phyloP scores from a whole-genome alignment of 37 sponge, comb jelly and placozoan genomes.

The Petrosia ficiformis region DNA sequence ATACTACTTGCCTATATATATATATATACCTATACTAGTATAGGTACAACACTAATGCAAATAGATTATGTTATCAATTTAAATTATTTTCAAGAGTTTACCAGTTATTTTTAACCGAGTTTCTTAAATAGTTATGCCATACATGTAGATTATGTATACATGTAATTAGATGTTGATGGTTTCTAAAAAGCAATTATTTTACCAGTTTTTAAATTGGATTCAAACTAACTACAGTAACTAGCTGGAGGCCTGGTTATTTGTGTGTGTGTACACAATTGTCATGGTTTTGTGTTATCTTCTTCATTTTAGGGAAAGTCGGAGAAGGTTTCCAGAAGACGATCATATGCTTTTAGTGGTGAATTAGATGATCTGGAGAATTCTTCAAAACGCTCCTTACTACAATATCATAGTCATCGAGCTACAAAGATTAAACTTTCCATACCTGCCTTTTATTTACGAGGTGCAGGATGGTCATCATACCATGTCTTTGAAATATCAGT shows the following conservation, averaged over 20 bases:
- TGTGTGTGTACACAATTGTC: background rate
- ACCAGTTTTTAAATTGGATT: background rate
- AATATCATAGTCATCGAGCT: background rate
- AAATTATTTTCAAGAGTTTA: no score
- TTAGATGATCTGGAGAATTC: background rate
- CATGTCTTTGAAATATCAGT: constrained; percentile 63
- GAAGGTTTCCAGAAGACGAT: constrained; percentile 13
- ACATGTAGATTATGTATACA: no score
- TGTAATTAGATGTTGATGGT: no score
- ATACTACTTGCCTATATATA: no score
- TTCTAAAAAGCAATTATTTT: no score
- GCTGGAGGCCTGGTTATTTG: no score
- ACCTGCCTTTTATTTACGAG: constrained; percentile 18
- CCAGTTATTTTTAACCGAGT: no score
- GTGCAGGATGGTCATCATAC: constrained; percentile 31
- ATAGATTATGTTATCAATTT: no score
- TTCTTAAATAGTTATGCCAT: no score
- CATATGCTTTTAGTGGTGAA: constrained; percentile 15
- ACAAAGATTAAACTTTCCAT: constrained; percentile 11
- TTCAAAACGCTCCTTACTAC: background rate
- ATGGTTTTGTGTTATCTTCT: background rate
- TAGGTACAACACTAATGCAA: no score
- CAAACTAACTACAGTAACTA: background rate
- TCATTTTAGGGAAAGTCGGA: background rate
- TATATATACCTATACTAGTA: no score